phyloP scores from a whole-genome alignment of 1,140 invertebrate genomes.

The Leptinotarsa undecemlineata region DNA sequence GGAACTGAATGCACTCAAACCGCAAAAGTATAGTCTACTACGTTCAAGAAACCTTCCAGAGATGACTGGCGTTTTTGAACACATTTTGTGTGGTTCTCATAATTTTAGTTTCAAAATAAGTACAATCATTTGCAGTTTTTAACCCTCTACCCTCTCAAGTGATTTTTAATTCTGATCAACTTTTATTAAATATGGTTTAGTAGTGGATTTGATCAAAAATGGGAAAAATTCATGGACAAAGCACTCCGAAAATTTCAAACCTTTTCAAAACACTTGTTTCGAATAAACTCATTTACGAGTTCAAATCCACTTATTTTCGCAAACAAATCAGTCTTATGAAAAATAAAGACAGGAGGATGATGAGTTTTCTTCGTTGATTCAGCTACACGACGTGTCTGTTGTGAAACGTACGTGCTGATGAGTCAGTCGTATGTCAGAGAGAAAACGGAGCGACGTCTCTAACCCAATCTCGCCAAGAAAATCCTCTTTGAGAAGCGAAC shows the following conservation, averaged over 20 bases:
- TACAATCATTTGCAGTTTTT: too few species aligned
- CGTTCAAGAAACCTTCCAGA: slow-evolving; percentile 1
- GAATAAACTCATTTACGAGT: not conserved
- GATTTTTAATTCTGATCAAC: too few species aligned
- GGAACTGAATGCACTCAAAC: slow-evolving; percentile 16
- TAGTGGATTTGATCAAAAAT: too few species aligned
- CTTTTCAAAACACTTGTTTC: too few species aligned
- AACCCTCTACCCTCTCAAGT: too few species aligned
- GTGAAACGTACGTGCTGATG: slow-evolving; percentile 6
- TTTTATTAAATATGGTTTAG: too few species aligned
- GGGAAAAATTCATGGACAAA: too few species aligned
- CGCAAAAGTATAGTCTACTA: slow-evolving; percentile 3
- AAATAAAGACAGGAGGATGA: not conserved
- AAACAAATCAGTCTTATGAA: not conserved
- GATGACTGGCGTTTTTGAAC: not conserved
- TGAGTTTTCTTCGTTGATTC: slow-evolving; percentile 15
- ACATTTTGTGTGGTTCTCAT: too few species aligned
- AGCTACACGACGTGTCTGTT: not conserved
- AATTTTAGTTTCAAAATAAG: too few species aligned
- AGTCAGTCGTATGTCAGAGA: not conserved
- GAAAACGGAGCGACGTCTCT: slow-evolving; percentile 8
- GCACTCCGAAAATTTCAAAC: too few species aligned
- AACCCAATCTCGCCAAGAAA: not conserved
- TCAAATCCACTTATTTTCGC: not conserved
- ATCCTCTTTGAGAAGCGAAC: slow-evolving; percentile 11